Evolutionary conservation across 2,113 vertebrate genomes (phyloP).

Genomic region (Aegithalos caudatus): DNA sequence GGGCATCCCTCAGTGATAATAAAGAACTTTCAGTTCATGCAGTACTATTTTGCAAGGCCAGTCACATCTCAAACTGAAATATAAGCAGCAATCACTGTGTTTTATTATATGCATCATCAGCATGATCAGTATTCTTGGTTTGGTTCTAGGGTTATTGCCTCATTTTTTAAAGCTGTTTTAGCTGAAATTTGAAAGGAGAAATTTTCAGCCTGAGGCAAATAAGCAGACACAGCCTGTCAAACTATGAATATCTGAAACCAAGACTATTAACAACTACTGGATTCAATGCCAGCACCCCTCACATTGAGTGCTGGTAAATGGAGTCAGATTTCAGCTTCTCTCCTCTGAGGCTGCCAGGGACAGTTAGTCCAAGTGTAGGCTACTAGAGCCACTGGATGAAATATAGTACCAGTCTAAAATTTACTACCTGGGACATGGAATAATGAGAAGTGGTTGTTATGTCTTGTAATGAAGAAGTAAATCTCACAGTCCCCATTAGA

Average conservation of each 20-base stretch:
- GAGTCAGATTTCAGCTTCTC: constrained; percentile 9
- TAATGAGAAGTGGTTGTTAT: not conserved
- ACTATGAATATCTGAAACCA: not conserved
- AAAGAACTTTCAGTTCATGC: not conserved
- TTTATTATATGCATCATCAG: not conserved
- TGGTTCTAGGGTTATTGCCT: not conserved
- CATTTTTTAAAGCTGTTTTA: not conserved
- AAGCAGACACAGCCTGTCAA: not conserved
- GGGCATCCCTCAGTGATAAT: not conserved
- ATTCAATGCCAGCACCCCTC: not conserved
- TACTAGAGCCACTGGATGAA: not conserved
- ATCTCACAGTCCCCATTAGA: not conserved
- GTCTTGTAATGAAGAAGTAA: not conserved
- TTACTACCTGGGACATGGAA: not conserved
- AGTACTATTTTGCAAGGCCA: not conserved
- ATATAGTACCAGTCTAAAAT: not conserved
- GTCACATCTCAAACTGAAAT: not conserved
- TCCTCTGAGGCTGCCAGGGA: not conserved
- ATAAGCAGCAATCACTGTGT: not conserved
- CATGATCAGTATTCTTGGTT: not conserved
- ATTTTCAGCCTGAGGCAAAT: not conserved
- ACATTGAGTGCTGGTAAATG: not conserved
- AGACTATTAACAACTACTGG: not conserved
- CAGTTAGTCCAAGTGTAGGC: not conserved
- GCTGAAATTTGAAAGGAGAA: not conserved